phyloP scores from a whole-genome alignment of 2,888 invertebrate species.

The Melieria crassipennis region DNA sequence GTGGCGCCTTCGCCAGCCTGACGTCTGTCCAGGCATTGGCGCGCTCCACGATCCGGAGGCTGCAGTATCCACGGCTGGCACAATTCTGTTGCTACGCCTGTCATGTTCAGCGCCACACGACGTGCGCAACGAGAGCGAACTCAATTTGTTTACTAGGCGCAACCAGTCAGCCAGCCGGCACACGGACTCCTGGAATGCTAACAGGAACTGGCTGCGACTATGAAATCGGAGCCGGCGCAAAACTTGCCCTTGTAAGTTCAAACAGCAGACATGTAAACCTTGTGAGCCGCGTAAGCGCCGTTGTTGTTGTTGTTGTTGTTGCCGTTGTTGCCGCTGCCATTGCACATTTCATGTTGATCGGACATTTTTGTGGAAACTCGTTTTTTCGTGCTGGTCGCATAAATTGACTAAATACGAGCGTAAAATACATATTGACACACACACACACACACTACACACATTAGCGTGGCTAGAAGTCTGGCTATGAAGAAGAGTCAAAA shows the following conservation, averaged over 20 bases:
- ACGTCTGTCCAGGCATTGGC: background rate
- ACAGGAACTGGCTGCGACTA: background rate
- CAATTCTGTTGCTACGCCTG: slow-evolving; percentile 15
- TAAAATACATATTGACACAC: background rate
- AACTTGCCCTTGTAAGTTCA: background rate
- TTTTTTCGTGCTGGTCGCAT: slow-evolving; percentile 11
- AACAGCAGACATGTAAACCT: background rate
- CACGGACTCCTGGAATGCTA: background rate
- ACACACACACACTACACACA: no score
- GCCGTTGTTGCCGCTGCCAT: background rate
- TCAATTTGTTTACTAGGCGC: slow-evolving; percentile 56
- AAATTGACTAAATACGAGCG: slow-evolving; percentile 19
- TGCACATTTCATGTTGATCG: background rate
- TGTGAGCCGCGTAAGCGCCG: no score
- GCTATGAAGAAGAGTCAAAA: background rate
- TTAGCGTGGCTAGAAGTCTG: background rate
- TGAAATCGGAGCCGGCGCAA: background rate
- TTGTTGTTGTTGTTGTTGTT: no score
- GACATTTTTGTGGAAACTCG: slow-evolving; percentile 1
- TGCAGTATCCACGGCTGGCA: background rate
- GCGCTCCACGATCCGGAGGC: background rate
- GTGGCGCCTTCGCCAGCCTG: background rate
- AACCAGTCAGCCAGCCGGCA: background rate
- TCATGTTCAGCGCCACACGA: slow-evolving; percentile 43
- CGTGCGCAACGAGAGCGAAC: slow-evolving; percentile 60